These are phyloP conservation scores for Ciconia stormi DNA, from an alignment of 2,113 vertebrate genomes.

Conservation along the genomic window DNA sequence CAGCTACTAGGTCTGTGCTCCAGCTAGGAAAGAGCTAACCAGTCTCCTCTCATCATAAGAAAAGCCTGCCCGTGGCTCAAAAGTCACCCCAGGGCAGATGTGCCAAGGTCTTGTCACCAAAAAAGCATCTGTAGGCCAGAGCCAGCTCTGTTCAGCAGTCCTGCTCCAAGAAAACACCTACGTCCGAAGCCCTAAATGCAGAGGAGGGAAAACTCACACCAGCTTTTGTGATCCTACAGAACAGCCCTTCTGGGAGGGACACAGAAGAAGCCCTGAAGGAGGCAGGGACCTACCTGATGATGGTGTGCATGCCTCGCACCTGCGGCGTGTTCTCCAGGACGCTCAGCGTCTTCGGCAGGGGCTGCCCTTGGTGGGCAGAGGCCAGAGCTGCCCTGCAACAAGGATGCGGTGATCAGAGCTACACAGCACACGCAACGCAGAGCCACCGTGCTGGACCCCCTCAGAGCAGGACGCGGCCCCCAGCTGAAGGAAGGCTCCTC, in stretches of 20 bases:
- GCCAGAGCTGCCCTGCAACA: slow-evolving; percentile 84
- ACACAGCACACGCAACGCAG: rapidly evolving
- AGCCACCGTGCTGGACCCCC: neutral
- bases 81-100: neutral
- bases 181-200: rapidly evolving
- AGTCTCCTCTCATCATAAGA: rapidly evolving
- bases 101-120: neutral
- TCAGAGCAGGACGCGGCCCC: rapidly evolving
- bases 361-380: slow-evolving; percentile 88
- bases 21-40: neutral
- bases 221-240: neutral
- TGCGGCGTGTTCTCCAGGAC: slow-evolving; percentile 88
- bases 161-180: neutral
- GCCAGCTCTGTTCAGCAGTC: neutral
- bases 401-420: neutral
- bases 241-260: neutral
- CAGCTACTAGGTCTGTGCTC: neutral
- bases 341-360: slow-evolving; percentile 83
- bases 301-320: slow-evolving; percentile 92
- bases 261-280: too few relatives aligned
- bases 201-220: neutral
- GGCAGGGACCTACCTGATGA: slow-evolving; percentile 82
- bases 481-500: rapidly evolving
- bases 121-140: rapidly evolving
- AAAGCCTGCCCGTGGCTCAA: neutral